Evolutionary conservation across 2,888 invertebrate species (phyloP), one percentile per base, ranked within the genome.

Genomic region (Epinotia demarniana): DNA sequence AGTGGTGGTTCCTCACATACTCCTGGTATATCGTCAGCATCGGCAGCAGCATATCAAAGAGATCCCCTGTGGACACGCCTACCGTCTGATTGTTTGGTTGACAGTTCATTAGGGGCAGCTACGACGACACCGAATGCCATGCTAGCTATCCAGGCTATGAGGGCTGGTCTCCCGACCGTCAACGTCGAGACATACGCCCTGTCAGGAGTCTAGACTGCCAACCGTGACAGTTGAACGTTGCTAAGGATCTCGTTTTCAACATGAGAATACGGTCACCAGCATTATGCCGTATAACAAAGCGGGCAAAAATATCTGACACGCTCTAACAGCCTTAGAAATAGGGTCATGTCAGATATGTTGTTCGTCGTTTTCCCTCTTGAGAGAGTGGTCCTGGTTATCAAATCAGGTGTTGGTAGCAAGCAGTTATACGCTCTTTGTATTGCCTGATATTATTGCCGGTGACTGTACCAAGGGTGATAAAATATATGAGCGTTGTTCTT

Each of bases 11-110:
- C 77, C 98, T 94, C 69, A 98, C 98, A 89, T 98, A 98, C 94
- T 98, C 98, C 93, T 98, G 98, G 93, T 98, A 98, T 87, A 98
- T 98, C 83, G 97, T 97, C 91, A 98, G 93, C 98, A 98, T 98
- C 70, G 98, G 98, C 79, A 98, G 95, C 83, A 98, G 95, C 98
- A 98, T 98, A 90, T 98, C 98, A 94, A 98, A 98, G 86, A 98
- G 95, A 92, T 98, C 98, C 87, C 98, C 98, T 98, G 94, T 86
- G 84, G 81, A 85, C 80, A 92, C 82, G 79, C 80, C 78, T 75
- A 67, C 33, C 61, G 72, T 75, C 72, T 75, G 72, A 75, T 72
- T 75, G 75, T 67, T 72, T 72, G 71, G 72, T 67, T 71, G 60
- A 72, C 61, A 62, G 75, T 75, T 75, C 72, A 49, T 16, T 3